Conservation (phyloP, 2,113 vertebrate genomes). For the Gnathonemus echidnorhynchus region DNA sequence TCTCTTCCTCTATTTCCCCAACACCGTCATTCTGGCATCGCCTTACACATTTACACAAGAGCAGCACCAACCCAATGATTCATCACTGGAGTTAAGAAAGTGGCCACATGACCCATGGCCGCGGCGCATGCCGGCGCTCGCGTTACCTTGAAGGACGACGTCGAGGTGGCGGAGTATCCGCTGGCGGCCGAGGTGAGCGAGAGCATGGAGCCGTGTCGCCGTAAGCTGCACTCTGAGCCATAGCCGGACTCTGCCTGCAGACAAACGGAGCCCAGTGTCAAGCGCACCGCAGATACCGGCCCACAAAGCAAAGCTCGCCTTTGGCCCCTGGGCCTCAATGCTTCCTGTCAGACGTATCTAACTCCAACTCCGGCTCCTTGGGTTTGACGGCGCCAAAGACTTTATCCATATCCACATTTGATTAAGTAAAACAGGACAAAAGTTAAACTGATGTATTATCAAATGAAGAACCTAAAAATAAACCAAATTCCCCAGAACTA, state of each 20-base stretch:
- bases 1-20: neutral
- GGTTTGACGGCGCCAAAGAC: neutral
- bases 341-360: neutral
- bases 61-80: neutral
- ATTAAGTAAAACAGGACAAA: neutral
- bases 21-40: neutral
- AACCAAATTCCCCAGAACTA: neutral
- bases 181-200: constrained; percentile 94
- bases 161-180: constrained; percentile 89
- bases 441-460: neutral
- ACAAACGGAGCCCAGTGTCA: constrained; percentile 13
- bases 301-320: neutral
- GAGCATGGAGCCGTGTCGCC: constrained; percentile 93
- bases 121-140: neutral
- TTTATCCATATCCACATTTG: neutral
- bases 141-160: constrained; percentile 92
- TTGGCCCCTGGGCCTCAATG: neutral
- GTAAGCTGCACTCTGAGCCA: constrained; percentile 89
- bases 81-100: neutral
- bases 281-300: neutral
- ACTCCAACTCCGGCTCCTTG: neutral
- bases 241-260: constrained; percentile 86
- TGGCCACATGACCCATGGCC: neutral
- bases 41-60: neutral
- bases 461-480: neutral